Percentiles rank a stretch among this genome's conserved stretches.
These are phyloP conservation scores for Eumeta japonica DNA, from an alignment of 1,140 invertebrate species.

Conservation along the genomic window DNA sequence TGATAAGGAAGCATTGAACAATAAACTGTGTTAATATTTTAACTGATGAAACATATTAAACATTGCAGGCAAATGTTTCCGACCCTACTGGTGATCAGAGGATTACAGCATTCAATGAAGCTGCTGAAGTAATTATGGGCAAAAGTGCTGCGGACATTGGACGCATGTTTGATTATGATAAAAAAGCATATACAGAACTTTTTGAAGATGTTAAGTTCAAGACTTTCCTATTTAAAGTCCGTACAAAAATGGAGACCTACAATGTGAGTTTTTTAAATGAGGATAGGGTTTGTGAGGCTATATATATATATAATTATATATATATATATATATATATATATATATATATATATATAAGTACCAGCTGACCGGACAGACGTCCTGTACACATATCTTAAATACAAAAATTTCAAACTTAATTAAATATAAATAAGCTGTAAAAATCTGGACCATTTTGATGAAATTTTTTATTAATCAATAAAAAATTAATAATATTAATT, in stretches of 20 bases:
- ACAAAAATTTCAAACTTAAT: too few species aligned
- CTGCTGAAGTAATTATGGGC: slow-evolving; percentile 79
- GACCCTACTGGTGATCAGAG: slow-evolving; percentile 81
- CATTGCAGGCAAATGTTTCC: slow-evolving; percentile 39
- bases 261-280: slow-evolving; percentile 72
- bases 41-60: neutral
- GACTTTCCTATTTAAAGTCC: slow-evolving; percentile 76
- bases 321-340: too few species aligned
- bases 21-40: neutral
- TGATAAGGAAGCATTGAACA: too few species aligned
- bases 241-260: slow-evolving; percentile 86
- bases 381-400: too few species aligned
- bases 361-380: too few species aligned
- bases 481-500: too few species aligned
- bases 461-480: too few species aligned
- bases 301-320: too few species aligned
- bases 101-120: slow-evolving; percentile 87
- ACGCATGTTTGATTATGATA: slow-evolving; percentile 64
- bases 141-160: slow-evolving; percentile 78
- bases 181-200: slow-evolving; percentile 60
- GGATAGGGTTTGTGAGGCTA: too few species aligned
- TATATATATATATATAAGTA: too few species aligned
- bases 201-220: slow-evolving; percentile 77
- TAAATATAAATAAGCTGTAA: too few species aligned
- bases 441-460: too few species aligned